phyloP scores from a whole-genome alignment of 1,140 invertebrate genomes.

The Zeugodacus cucurbitae region DNA sequence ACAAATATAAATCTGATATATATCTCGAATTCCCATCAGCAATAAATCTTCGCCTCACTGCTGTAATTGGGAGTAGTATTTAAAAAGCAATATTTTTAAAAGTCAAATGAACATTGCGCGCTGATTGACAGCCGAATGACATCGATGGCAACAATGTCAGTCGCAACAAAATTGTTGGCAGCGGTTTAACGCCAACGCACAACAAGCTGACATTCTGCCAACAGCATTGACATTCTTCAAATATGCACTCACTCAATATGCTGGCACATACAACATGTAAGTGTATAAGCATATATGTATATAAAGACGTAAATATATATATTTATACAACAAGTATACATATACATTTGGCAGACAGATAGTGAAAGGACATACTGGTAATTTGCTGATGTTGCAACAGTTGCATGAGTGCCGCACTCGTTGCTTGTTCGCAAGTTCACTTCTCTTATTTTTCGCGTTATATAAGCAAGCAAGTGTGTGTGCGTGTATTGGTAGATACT shows the following conservation, averaged over 20 bases:
- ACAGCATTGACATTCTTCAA: conserved; percentile 20
- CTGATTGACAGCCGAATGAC: conserved; percentile 24
- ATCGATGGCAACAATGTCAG: conserved; percentile 17
- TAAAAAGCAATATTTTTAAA: conserved; percentile 10
- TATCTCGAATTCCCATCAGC: no score
- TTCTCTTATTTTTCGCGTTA: not conserved
- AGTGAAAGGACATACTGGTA: conserved; percentile 1
- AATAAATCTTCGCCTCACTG: not conserved
- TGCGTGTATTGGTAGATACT: not conserved
- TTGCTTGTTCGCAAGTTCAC: not conserved
- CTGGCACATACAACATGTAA: not conserved
- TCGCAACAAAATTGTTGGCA: not conserved
- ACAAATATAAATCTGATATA: no score
- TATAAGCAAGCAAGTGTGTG: not conserved
- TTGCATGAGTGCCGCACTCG: not conserved
- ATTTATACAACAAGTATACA: no score
- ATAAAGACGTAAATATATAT: not conserved
- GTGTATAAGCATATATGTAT: not conserved
- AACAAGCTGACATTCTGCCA: not conserved
- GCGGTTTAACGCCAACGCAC: conserved; percentile 14
- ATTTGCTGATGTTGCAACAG: conserved; percentile 38
- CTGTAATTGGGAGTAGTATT: not conserved
- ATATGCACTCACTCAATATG: not conserved
- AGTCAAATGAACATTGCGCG: not conserved
- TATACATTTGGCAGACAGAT: not conserved